phyloP scores from a whole-genome alignment of 2,888 invertebrate genomes.

The Macrostomum cliftonense region DNA sequence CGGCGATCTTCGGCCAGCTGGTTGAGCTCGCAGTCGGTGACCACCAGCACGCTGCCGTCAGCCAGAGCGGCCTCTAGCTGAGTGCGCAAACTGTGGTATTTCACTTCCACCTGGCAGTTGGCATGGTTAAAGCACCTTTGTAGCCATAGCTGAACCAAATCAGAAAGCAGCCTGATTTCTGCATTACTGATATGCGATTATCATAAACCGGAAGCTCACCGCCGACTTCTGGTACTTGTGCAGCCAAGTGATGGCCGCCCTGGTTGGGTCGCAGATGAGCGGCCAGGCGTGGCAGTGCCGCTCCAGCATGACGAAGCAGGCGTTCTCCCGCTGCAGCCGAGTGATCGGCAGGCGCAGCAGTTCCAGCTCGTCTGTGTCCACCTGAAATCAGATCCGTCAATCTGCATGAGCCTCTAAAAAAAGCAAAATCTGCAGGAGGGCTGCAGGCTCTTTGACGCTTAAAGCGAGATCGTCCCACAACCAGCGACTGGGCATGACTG shows the following conservation, averaged over 20 bases:
- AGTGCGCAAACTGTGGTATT: slow-evolving; percentile 30
- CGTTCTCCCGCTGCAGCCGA: slow-evolving; percentile 31
- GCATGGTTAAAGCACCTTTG: too few relatives aligned
- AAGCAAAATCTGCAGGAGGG: too few relatives aligned
- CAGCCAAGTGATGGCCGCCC: slow-evolving; percentile 29
- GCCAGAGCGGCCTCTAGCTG: slow-evolving; percentile 35
- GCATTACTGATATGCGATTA: too few relatives aligned
- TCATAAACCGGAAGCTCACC: too few relatives aligned
- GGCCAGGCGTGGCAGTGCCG: slow-evolving; percentile 32
- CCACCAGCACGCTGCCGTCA: slow-evolving; percentile 29
- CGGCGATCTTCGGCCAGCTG: slow-evolving; percentile 23
- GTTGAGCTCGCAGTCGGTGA: slow-evolving; percentile 30
- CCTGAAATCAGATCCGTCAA: slow-evolving; percentile 13
- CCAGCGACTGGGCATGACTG: too few relatives aligned
- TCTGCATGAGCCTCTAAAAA: too few relatives aligned
- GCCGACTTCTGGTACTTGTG: slow-evolving; percentile 16
- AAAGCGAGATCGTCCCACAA: too few relatives aligned
- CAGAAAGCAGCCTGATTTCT: too few relatives aligned
- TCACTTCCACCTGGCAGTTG: slow-evolving; percentile 24
- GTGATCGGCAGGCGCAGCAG: slow-evolving; percentile 25
- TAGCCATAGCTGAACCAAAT: too few relatives aligned
- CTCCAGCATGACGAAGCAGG: slow-evolving; percentile 31
- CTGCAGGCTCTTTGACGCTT: too few relatives aligned
- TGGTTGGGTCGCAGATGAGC: slow-evolving; percentile 33
- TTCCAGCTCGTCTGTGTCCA: slow-evolving; percentile 27